Evolutionary conservation across 1,140 invertebrate genomes (phyloP).

Genomic region (Drosophila takahashii): DNA sequence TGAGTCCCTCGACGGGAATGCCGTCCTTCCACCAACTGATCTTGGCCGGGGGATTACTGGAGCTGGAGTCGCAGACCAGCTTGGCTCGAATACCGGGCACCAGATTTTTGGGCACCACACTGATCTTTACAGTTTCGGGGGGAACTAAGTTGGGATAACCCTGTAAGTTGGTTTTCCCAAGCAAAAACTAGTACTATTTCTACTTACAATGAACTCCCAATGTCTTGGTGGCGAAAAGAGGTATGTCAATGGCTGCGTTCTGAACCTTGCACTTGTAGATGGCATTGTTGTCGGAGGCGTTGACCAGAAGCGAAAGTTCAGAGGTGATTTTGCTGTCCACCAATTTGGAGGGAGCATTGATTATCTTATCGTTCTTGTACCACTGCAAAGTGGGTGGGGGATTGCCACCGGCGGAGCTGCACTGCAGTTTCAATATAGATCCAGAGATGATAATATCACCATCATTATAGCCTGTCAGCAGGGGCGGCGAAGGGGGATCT

Average conservation of each 20-base stretch:
- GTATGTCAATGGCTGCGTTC: conserved; percentile 95
- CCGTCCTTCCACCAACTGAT: conserved; percentile 96
- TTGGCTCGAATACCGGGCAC: conserved; percentile 91
- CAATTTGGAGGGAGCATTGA: conserved; percentile 88
- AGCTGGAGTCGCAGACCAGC: conserved; percentile 94
- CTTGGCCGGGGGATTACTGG: conserved; percentile 95
- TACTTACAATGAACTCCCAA: conserved; percentile 96
- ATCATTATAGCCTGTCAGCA: conserved; percentile 93
- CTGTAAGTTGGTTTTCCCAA: background rate
- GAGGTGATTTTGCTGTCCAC: conserved; percentile 92
- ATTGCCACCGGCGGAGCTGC: conserved; percentile 96
- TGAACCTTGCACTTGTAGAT: conserved; percentile 95
- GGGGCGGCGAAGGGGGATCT: conserved; percentile 95
- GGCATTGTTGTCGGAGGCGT: conserved; percentile 95
- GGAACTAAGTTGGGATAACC: conserved; percentile 88
- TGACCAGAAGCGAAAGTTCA: conserved; percentile 92
- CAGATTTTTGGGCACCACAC: conserved; percentile 90
- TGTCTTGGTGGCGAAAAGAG: conserved; percentile 91
- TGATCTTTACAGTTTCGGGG: conserved; percentile 93
- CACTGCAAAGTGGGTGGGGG: conserved; percentile 94
- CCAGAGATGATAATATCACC: conserved; percentile 92
- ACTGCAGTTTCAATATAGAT: conserved; percentile 93
- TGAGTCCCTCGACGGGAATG: conserved; percentile 90
- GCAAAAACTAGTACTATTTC: fast-evolving
- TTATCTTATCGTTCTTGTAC: conserved; percentile 94